A percentile compares a stretch with the other conserved stretches of the same genome.
Evolutionary conservation across 2,888 invertebrate species (phyloP).

Genomic region (Idaea straminata): DNA sequence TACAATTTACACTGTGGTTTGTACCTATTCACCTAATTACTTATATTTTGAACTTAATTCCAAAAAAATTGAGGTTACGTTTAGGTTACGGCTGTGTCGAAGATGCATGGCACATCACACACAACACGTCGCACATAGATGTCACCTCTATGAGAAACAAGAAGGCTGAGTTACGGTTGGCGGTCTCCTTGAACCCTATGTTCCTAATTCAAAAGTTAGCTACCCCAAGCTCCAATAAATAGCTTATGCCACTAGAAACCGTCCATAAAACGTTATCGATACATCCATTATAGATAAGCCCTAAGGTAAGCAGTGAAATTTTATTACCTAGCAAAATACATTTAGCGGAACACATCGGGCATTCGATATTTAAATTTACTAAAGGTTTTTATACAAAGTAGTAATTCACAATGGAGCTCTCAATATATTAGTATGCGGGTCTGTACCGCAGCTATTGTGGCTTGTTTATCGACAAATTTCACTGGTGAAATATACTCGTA

Average conservation of each 20-base stretch:
- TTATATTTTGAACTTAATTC: too few relatives aligned
- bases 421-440: slow-evolving; percentile 50
- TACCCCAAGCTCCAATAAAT: slow-evolving; percentile 1
- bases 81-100: too few relatives aligned
- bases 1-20: slow-evolving; percentile 3
- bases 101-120: too few relatives aligned
- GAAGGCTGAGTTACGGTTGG: not conserved
- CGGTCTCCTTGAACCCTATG: not conserved
- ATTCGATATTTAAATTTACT: slow-evolving; percentile 1
- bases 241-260: not conserved
- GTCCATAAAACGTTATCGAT: not conserved
- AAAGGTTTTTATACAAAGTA: not conserved
- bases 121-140: too few relatives aligned
- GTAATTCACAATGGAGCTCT: slow-evolving; percentile 28
- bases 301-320: slow-evolving; percentile 1
- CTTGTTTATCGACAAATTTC: slow-evolving; percentile 59
- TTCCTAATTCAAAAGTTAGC: not conserved
- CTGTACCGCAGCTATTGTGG: slow-evolving; percentile 45
- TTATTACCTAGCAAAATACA: not conserved
- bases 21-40: not conserved
- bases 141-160: too few relatives aligned
- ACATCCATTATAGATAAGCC: slow-evolving; percentile 1
- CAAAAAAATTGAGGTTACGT: too few relatives aligned
- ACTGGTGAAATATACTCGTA: slow-evolving; percentile 46
- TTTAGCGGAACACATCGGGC: not conserved